These are phyloP conservation scores for Brachirus orientalis DNA, from an alignment of 2,113 vertebrate genomes.

Conservation along the genomic window DNA sequence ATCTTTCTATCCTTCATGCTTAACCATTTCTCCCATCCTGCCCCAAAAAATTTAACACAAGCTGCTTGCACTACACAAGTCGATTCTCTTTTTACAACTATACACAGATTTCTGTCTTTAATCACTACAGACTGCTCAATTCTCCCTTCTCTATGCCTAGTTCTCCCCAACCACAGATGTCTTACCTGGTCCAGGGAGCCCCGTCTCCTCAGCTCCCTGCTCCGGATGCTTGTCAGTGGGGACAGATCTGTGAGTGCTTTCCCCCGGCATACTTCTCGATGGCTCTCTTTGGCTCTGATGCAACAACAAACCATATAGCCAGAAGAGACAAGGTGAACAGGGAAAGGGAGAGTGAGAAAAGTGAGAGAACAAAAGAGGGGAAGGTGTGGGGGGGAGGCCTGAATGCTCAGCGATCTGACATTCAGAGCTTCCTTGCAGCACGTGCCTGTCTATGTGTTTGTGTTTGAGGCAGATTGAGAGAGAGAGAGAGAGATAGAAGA, in stretches of 20 bases:
- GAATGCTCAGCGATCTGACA: slow-evolving; percentile 66
- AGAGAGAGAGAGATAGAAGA: slow-evolving; percentile 40
- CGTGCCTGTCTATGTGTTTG: slow-evolving; percentile 62
- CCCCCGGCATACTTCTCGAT: slow-evolving; percentile 82
- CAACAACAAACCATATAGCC: slow-evolving; percentile 73
- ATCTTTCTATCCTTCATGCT: background rate
- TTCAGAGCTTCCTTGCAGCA: slow-evolving; percentile 71
- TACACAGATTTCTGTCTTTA: background rate
- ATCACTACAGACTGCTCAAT: background rate
- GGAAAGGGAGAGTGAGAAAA: slow-evolving; percentile 39
- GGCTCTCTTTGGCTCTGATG: slow-evolving; percentile 73
- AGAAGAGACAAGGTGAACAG: slow-evolving; percentile 72
- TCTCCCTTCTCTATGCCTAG: background rate
- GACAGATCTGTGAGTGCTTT: slow-evolving; percentile 76
- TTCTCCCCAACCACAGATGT: slow-evolving; percentile 32
- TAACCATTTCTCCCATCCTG: background rate
- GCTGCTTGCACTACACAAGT: background rate
- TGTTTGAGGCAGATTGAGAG: slow-evolving; percentile 35
- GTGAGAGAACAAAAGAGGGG: slow-evolving; percentile 1
- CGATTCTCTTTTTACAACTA: background rate
- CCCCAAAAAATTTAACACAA: background rate
- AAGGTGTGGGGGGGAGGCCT: slow-evolving; percentile 12
- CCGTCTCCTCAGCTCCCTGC: slow-evolving; percentile 70
- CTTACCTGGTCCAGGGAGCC: slow-evolving; percentile 83
- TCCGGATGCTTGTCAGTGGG: slow-evolving; percentile 73